Base-by-base conservation (phyloP, 2,797 vertebrate genomes). In the Rhyacichthys aspro region DNA sequence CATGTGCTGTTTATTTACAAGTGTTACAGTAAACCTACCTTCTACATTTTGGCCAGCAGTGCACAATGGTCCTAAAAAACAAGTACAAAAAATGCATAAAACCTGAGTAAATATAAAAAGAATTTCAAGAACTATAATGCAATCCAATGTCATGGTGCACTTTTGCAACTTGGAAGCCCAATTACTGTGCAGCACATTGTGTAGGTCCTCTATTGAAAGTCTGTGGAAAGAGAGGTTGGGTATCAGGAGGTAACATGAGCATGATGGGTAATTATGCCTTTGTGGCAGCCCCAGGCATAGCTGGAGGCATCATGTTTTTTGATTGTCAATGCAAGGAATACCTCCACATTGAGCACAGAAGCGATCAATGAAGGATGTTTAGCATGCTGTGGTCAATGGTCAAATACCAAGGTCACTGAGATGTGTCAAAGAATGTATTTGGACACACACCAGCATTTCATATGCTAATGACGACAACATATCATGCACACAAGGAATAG, bases 321-420 rank as follows among this genome's bases (percentile, higher is more conserved):
- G 38, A 55, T 43, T 55, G 53, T 55, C 38, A 43, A 33, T 50
- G 34, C 33, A 52, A 37, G 33, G 10, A 52, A 52, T 52, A 37
- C 49, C 33, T 16, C 17, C 15, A 12, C 33, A 4, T 38, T 34
- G 15, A 48, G 15, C 49, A 52, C 15, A 11, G 36, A 7, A 12
- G 0, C 34, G 7, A 52, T 52, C 49, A 19, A 52, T 52, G 37
- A 34, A 16, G 49, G 49, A 52, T 16, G 49, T 14, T 17, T 49
- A 34, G 16, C 49, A 18, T 37, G 49, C 34, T 7, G 16, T 34
- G 49, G 16, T 41, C 39, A n/a, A 41, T 12, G 39, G 39, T 52
- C 49, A 18, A 16, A 18, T 17, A 18, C 49, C 49, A 52, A 52
- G 49, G 49, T 52, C 49, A 19, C 10, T 32, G 7, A 10, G 46